phyloP scores from a whole-genome alignment of 1,140 invertebrate species.

The Eumeta japonica region DNA sequence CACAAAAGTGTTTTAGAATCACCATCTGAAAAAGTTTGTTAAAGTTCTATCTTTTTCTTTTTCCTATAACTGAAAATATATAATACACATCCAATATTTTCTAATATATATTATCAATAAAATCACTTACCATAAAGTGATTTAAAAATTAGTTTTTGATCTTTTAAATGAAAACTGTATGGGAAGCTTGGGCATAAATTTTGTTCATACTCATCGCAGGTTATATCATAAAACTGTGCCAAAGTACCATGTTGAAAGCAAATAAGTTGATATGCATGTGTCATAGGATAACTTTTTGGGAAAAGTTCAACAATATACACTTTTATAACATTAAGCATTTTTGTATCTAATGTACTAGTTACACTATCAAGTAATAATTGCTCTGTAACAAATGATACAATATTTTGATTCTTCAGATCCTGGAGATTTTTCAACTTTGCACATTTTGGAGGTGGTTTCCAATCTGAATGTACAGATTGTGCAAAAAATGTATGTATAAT shows the following conservation, averaged over 20 bases:
- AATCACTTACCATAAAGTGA: constrained; percentile 21
- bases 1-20: constrained; percentile 47
- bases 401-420: not conserved
- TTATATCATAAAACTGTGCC: constrained; percentile 33
- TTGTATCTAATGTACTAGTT: not conserved
- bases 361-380: not conserved
- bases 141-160: constrained; percentile 18
- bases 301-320: constrained; percentile 31
- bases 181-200: constrained; percentile 31
- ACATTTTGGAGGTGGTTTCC: constrained; percentile 7
- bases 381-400: too few relatives aligned
- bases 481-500: constrained; percentile 15
- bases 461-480: constrained; percentile 7
- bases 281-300: constrained; percentile 27
- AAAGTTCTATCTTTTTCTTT: too few relatives aligned
- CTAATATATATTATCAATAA: constrained; percentile 5
- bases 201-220: constrained; percentile 19
- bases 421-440: constrained; percentile 2
- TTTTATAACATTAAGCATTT: not conserved
- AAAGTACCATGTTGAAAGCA: constrained; percentile 12
- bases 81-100: constrained; percentile 2
- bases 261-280: constrained; percentile 31
- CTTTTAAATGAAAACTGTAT: constrained; percentile 22
- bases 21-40: constrained; percentile 21
- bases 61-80: too few relatives aligned